Percentiles rank a stretch among this genome's conserved stretches.
These are phyloP conservation scores for Hippocampus abdominalis DNA, from an alignment of 2,113 vertebrate genomes.

Conservation along the genomic window DNA sequence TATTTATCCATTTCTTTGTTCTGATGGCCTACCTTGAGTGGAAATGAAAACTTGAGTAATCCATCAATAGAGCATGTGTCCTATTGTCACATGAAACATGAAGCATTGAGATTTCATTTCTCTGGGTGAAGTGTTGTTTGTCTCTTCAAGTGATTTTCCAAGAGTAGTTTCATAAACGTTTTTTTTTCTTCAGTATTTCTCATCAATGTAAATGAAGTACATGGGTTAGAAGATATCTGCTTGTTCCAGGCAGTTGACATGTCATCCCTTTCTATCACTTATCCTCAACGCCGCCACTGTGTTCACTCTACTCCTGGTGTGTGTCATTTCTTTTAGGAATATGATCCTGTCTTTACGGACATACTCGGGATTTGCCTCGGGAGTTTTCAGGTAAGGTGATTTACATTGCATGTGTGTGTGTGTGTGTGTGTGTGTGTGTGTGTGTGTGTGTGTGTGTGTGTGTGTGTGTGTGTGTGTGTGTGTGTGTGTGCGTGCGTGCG, in stretches of 20 bases:
- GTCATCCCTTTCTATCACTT: neutral
- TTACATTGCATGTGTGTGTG: neutral
- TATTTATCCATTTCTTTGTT: no score
- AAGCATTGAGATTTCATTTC: conserved; percentile 12
- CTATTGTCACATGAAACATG: conserved; percentile 23
- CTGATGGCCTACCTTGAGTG: no score
- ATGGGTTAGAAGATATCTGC: neutral
- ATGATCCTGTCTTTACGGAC: neutral
- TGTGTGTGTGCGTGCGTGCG: no score
- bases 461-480: no score
- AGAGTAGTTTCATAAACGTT: neutral
- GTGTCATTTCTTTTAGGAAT: conserved; percentile 35
- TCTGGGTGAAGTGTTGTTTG: neutral
- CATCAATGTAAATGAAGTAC: conserved; percentile 1
- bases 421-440: neutral
- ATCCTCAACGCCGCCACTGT: neutral
- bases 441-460: no score
- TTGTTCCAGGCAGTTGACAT: conserved; percentile 1
- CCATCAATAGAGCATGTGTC: conserved; percentile 4
- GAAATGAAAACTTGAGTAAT: no score
- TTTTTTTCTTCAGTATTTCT: neutral
- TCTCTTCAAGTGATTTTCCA: neutral
- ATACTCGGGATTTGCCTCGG: neutral
- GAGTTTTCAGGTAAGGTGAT: conserved; percentile 47
- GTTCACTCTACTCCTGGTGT: conserved; percentile 1